Evolutionary conservation across 2,113 vertebrate genomes (phyloP).

Genomic region (Pitta sordida): DNA sequence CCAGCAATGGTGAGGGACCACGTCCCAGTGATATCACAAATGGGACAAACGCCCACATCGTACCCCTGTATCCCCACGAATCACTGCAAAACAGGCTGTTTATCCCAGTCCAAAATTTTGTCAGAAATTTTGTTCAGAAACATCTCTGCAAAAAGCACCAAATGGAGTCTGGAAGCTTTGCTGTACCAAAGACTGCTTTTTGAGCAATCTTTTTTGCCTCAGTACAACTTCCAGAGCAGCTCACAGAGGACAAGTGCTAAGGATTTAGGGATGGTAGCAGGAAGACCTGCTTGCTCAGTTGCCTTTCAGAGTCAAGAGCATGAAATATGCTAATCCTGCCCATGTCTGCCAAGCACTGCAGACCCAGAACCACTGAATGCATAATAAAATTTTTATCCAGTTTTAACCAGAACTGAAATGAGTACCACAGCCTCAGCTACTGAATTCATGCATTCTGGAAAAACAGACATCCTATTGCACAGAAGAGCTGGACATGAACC

Average conservation of each 20-base stretch:
- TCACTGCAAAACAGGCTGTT: neutral
- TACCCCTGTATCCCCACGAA: neutral
- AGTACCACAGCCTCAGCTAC: neutral
- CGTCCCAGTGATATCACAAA: accelerated
- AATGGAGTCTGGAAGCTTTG: neutral
- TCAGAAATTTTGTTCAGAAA: neutral
- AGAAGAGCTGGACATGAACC: neutral
- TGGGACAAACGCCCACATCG: accelerated
- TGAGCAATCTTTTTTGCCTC: neutral
- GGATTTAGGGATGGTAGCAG: neutral
- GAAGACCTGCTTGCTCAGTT: neutral
- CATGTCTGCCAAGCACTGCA: neutral
- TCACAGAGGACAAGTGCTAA: neutral
- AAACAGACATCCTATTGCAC: neutral
- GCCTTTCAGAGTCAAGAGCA: neutral
- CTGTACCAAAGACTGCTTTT: neutral
- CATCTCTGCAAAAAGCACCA: neutral
- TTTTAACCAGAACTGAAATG: neutral
- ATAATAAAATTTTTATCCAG: slow-evolving; percentile 16
- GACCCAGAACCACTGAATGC: neutral
- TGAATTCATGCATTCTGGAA: neutral
- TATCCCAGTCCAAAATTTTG: neutral
- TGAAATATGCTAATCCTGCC: slow-evolving; percentile 21
- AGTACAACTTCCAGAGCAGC: neutral
- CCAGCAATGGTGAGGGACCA: neutral